These are phyloP conservation scores for Ceratotherium simum DNA, from an alignment of 2,113 vertebrate genomes.

Conservation along the genomic window DNA sequence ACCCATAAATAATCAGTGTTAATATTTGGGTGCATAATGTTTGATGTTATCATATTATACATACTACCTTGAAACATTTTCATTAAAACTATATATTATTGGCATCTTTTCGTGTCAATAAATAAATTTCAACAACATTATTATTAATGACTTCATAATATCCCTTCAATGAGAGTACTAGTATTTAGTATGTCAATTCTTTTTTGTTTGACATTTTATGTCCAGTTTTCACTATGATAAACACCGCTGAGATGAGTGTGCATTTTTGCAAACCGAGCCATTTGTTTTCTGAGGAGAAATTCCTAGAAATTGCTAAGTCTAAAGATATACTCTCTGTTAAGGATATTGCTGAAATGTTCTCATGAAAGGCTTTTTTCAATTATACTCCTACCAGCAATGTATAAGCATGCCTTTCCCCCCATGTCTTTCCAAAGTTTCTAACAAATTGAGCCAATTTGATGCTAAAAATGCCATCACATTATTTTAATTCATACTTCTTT, in stretches of 20 bases:
- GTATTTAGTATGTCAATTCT: not conserved
- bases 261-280: not conserved
- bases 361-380: not conserved
- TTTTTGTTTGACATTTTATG: not conserved
- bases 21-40: not conserved
- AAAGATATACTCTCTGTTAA: not conserved
- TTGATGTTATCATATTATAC: not conserved
- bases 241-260: not conserved
- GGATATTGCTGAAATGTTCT: not conserved
- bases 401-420: not conserved
- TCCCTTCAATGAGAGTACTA: not conserved
- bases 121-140: not conserved
- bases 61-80: not conserved
- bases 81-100: not conserved
- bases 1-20: not conserved
- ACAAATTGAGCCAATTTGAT: not conserved
- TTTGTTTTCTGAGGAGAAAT: slow-evolving; percentile 1
- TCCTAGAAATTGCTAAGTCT: not conserved
- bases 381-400: not conserved
- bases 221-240: not conserved
- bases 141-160: not conserved
- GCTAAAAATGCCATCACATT: not conserved
- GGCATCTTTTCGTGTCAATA: not conserved
- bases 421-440: not conserved
- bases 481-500: not conserved